Base-by-base conservation (phyloP, 2,797 vertebrate species). In the Champsocephalus gunnari region DNA sequence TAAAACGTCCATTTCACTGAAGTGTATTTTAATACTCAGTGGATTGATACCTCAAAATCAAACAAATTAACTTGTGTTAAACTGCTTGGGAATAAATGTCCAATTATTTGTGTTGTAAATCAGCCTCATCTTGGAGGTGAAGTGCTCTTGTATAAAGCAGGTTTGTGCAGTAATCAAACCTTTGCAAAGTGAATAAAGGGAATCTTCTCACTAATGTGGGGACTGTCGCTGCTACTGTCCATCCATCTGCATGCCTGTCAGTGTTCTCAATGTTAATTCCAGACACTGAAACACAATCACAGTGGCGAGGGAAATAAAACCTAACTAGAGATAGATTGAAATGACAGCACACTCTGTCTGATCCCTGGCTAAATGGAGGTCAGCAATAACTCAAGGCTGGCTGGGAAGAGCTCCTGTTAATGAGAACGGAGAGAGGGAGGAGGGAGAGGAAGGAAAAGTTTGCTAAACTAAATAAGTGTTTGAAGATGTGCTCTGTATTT, bases 331-430 rank as follows among this genome's bases (percentile, higher is more conserved):
- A 81, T 81, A 67, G 85, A 87, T 82, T 86, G 87, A 88, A 89
- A 90, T 88, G 89, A 89, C 88, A 86, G 81, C 77, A 75, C 71
- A 86, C 79, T 87, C 75, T 43, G 78, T 87, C 88, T 91, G 88
- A 92, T 91, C 90, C 82, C 78, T 80, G 84, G 85, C 83, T 91
- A 90, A 90, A 90, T 80, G 78, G 88, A 84, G 92, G 89, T 91
- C 89, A 78, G 72, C 61, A 69, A 83, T 91, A 92, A 93, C 93
- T 93, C 85, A 92, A 63, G 66, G 47, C 77, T 5, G 55, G 67
- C 69, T 75, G 63, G 75, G 64, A 85, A 81, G 87, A 92, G 80
- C 72, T 63, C 67, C 75, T 70, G 77, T 85, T 89, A 84, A 91
- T 87, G 80, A 88, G 80, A 84, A 80, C 32, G 66, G 65, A 87